phyloP scores from a whole-genome alignment of 2,888 invertebrate genomes.

The Drosophila sordidula region DNA sequence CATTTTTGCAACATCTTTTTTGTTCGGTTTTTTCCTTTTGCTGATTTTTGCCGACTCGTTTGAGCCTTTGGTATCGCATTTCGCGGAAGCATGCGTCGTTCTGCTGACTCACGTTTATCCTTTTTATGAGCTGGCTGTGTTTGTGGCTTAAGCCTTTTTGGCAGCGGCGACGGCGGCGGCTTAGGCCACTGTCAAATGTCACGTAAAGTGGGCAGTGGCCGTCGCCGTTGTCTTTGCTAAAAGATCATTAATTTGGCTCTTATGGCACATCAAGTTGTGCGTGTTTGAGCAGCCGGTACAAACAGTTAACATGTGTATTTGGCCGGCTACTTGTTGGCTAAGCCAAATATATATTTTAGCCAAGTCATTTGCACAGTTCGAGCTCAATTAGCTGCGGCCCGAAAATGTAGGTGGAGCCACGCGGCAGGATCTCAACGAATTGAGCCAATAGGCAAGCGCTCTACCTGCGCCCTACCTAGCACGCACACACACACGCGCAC shows the following conservation, averaged over 20 bases:
- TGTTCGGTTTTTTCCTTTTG: conserved; percentile 1
- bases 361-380: conserved; percentile 50
- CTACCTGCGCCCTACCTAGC: conserved; percentile 68
- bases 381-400: conserved; percentile 53
- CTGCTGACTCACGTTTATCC: conserved; percentile 68
- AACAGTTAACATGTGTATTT: conserved; percentile 58
- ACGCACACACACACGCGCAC: conserved; percentile 17
- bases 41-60: conserved; percentile 36
- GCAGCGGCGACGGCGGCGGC: conserved; percentile 35
- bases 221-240: conserved; percentile 35
- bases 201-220: conserved; percentile 70
- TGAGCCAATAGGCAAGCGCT: conserved; percentile 65
- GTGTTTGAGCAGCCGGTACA: conserved; percentile 56
- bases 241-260: conserved; percentile 74
- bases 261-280: conserved; percentile 62
- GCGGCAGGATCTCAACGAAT: conserved; percentile 51
- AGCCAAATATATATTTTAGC: conserved; percentile 40
- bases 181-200: conserved; percentile 73
- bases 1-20: conserved; percentile 63
- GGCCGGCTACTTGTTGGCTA: conserved; percentile 48
- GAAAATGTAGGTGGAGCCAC: conserved; percentile 64
- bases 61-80: conserved; percentile 61
- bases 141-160: conserved; percentile 63
- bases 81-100: conserved; percentile 68
- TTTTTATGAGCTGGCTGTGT: conserved; percentile 64